Percentiles rank a stretch among this genome's conserved stretches.
Evolutionary conservation across 2,888 invertebrate species (phyloP).

Genomic region (Drymonia ruficornis): DNA sequence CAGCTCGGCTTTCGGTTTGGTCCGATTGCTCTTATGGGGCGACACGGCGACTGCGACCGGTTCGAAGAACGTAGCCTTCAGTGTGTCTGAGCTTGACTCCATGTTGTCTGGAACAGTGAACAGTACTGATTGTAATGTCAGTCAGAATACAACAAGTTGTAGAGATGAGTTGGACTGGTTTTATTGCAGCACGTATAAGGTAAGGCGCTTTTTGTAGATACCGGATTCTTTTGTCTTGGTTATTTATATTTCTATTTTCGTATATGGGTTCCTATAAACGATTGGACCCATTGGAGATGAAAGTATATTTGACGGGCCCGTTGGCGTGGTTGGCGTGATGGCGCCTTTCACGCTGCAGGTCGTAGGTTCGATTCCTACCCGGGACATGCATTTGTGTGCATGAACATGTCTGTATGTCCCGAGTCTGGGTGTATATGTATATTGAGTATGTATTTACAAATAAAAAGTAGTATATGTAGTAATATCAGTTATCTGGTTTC

Average conservation of each 20-base stretch:
- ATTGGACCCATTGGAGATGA: too few species aligned
- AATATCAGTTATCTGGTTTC: too few species aligned
- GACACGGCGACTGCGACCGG: conserved; percentile 16
- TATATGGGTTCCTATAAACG: too few species aligned
- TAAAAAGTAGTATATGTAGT: too few species aligned
- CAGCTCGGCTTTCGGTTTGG: not conserved
- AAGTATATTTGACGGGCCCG: too few species aligned
- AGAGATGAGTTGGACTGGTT: not conserved
- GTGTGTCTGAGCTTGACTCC: conserved; percentile 41
- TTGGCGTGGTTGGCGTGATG: too few species aligned
- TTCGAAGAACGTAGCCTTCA: conserved; percentile 31
- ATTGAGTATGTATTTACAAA: too few species aligned
- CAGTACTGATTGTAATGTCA: conserved; percentile 8
- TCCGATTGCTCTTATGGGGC: not conserved
- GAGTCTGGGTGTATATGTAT: too few species aligned
- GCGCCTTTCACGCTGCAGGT: too few species aligned
- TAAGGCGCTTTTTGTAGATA: conserved; percentile 1
- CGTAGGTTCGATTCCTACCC: too few species aligned
- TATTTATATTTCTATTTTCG: not conserved
- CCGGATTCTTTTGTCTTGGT: not conserved
- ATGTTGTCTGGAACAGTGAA: conserved; percentile 57
- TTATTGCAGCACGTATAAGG: not conserved
- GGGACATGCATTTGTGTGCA: too few species aligned
- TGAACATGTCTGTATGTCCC: too few species aligned
- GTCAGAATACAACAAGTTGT: not conserved